These are phyloP conservation scores for Xestoiulus laeticollis DNA, from an alignment of 2,888 invertebrate genomes.

Conservation along the genomic window DNA sequence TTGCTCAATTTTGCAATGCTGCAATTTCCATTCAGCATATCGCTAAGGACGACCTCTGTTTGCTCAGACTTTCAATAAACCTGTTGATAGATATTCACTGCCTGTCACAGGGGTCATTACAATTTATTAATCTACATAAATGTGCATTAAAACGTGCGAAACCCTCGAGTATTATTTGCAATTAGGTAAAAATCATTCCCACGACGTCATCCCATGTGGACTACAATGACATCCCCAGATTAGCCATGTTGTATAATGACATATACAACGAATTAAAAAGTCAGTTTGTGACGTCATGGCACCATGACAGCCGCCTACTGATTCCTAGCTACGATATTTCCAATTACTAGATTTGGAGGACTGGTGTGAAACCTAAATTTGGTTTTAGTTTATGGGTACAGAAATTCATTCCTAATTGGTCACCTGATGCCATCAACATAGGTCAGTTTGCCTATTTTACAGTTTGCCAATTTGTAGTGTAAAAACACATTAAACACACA, in stretches of 20 bases:
- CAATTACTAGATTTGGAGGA: neutral
- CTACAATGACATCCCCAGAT: neutral
- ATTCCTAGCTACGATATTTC: neutral
- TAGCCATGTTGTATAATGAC: neutral
- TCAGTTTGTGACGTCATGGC: neutral
- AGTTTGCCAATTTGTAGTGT: no score
- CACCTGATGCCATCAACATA: neutral
- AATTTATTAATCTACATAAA: constrained; percentile 15
- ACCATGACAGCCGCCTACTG: neutral
- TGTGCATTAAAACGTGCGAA: neutral
- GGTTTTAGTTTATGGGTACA: neutral
- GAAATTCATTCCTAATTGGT: constrained; percentile 5
- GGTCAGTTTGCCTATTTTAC: neutral
- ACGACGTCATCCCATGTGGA: neutral
- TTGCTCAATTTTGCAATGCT: constrained; percentile 18
- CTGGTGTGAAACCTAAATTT: neutral
- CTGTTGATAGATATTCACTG: constrained; percentile 39
- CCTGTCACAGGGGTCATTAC: neutral
- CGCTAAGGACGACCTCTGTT: constrained; percentile 7
- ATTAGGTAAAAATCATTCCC: neutral
- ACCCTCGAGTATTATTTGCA: neutral
- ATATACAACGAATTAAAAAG: neutral
- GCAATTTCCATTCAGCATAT: constrained; percentile 13
- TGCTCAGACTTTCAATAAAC: constrained; percentile 31
- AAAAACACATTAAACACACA: no score